Percentiles rank a stretch among this genome's conserved stretches.
phyloP scores from a whole-genome alignment of 2,888 invertebrate genomes.

The Dichetophora obliterata region DNA sequence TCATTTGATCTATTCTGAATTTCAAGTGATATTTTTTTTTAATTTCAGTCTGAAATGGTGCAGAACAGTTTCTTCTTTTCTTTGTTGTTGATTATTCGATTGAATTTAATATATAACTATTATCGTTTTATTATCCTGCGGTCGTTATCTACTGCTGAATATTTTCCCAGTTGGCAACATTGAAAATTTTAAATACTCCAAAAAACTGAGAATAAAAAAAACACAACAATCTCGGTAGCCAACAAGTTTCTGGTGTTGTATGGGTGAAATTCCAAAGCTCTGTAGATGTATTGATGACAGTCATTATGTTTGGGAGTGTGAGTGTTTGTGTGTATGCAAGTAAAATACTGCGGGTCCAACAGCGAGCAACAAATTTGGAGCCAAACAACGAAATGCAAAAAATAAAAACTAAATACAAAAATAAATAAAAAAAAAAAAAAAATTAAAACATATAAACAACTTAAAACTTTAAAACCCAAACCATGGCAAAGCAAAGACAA shows the following conservation, averaged over 20 bases:
- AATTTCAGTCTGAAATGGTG: too few relatives aligned
- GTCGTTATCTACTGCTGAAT: too few relatives aligned
- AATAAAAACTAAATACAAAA: conserved; percentile 24
- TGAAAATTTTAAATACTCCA: too few relatives aligned
- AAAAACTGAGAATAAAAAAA: not conserved
- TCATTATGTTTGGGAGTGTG: not conserved
- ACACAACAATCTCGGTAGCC: not conserved
- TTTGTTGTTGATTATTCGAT: too few relatives aligned
- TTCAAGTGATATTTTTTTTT: too few relatives aligned
- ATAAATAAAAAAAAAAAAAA: conserved; percentile 22
- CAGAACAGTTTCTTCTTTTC: too few relatives aligned
- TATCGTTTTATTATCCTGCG: too few relatives aligned
- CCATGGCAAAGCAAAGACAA: too few relatives aligned
- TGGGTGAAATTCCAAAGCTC: not conserved
- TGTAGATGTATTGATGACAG: not conserved
- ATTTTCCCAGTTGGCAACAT: too few relatives aligned
- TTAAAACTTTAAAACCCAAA: conserved; percentile 15
- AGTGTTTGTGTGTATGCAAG: conserved; percentile 24
- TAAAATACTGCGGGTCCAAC: not conserved
- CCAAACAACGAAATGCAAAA: conserved; percentile 42
- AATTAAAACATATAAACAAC: conserved; percentile 31
- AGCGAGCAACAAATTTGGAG: conserved; percentile 40
- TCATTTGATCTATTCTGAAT: too few relatives aligned
- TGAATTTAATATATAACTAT: too few relatives aligned
- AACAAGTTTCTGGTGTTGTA: not conserved